phyloP scores from a whole-genome alignment of 2,113 vertebrate species.

The Pelmatolapia mariae region DNA sequence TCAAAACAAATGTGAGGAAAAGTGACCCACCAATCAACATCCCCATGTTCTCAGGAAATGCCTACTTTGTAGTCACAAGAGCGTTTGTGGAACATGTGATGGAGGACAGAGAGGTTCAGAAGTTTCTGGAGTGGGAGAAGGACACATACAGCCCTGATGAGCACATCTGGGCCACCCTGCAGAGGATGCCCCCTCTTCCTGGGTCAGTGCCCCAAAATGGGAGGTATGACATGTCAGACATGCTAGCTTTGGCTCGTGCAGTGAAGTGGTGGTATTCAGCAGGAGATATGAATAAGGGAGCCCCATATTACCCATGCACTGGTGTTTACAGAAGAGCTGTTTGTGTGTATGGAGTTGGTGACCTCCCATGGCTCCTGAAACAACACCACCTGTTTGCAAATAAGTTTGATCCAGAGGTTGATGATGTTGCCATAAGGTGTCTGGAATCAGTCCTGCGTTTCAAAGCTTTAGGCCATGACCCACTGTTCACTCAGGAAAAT shows the following conservation, averaged over 20 bases:
- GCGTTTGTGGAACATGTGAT: slow-evolving; percentile 79
- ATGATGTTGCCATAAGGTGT: no score
- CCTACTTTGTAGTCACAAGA: slow-evolving; percentile 79
- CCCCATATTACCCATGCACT: slow-evolving; percentile 79
- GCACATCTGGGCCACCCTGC: slow-evolving; percentile 89
- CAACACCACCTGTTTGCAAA: no score
- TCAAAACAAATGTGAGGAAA: slow-evolving; percentile 44
- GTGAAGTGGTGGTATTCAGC: slow-evolving; percentile 76
- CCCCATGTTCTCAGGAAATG: slow-evolving; percentile 83
- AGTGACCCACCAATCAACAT: slow-evolving; percentile 69
- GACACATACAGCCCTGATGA: slow-evolving; percentile 94
- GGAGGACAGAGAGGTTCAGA: slow-evolving; percentile 38
- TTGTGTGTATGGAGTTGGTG: no score
- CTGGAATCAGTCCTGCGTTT: no score
- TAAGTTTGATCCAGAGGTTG: no score
- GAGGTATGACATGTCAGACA: slow-evolving; percentile 82
- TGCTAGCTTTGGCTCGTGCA: slow-evolving; percentile 77
- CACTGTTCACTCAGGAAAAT: background rate
- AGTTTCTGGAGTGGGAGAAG: slow-evolving; percentile 82
- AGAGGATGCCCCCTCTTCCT: slow-evolving; percentile 78
- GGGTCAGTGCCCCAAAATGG: slow-evolving; percentile 65
- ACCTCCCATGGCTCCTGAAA: no score
- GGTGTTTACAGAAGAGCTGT: no score
- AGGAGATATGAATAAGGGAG: slow-evolving; percentile 75
- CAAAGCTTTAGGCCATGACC: no score